Evolutionary conservation across 2,888 invertebrate species (phyloP).

Genomic region (Tuberolachnus salignus): DNA sequence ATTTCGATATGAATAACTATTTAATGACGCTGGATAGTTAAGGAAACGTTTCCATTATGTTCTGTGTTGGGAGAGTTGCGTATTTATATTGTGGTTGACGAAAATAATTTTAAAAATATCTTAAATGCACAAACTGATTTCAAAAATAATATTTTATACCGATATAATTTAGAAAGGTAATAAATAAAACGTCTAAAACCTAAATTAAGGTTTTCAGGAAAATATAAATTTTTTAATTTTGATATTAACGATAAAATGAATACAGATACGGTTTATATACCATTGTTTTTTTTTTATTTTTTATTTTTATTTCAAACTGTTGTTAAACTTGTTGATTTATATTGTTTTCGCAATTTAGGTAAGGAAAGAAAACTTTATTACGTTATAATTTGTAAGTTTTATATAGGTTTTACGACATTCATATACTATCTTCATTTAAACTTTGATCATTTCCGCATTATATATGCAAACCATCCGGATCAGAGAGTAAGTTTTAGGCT

Average conservation of each 20-base stretch:
- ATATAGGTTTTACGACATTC: constrained; percentile 1
- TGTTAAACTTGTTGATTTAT: background rate
- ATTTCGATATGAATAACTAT: too few relatives aligned
- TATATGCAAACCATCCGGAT: background rate
- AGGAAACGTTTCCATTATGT: too few relatives aligned
- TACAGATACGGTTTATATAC: background rate
- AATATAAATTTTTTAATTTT: too few relatives aligned
- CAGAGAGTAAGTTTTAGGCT: background rate
- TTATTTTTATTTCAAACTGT: background rate
- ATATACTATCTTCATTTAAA: background rate
- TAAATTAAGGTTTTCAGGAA: too few relatives aligned
- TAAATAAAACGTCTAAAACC: too few relatives aligned
- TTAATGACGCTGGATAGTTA: too few relatives aligned
- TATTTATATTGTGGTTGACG: too few relatives aligned
- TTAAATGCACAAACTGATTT: background rate
- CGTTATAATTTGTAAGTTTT: background rate
- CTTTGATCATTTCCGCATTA: constrained; percentile 18
- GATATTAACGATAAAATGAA: too few relatives aligned
- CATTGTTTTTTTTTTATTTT: background rate
- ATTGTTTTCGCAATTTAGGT: background rate
- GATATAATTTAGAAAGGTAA: too few relatives aligned
- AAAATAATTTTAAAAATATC: too few relatives aligned
- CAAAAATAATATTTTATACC: too few relatives aligned
- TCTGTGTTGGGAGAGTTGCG: too few relatives aligned
- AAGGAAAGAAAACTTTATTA: background rate